A percentile compares a stretch with the other conserved stretches of the same genome.
Evolutionary conservation across 1,140 invertebrate genomes (phyloP).

Genomic region (Drosophila watanabei): DNA sequence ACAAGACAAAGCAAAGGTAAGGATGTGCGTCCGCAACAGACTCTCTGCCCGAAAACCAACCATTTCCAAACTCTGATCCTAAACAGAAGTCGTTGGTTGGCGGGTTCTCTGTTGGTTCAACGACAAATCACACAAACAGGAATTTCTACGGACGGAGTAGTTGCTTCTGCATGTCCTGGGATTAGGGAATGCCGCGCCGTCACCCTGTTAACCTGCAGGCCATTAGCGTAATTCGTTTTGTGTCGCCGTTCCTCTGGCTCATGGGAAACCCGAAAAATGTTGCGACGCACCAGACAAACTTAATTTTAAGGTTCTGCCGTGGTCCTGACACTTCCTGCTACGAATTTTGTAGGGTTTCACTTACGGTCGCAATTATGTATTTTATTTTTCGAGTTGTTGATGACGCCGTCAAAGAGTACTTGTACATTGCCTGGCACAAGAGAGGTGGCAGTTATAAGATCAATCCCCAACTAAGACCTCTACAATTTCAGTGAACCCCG

Average conservation of each 20-base stretch:
- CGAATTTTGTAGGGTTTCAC: conserved; percentile 34
- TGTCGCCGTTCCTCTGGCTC: conserved; percentile 34
- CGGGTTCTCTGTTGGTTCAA: conserved; percentile 16
- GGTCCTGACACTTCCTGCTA: conserved; percentile 56
- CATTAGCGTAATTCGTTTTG: conserved; percentile 77
- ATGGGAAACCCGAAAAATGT: conserved; percentile 63
- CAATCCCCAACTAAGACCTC: conserved; percentile 30
- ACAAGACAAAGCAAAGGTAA: conserved; percentile 34
- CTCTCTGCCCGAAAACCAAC: conserved; percentile 6
- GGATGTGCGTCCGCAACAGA: conserved; percentile 39
- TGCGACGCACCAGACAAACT: conserved; percentile 54
- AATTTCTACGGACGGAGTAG: conserved; percentile 9
- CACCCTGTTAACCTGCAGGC: conserved; percentile 71
- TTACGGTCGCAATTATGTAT: conserved; percentile 53
- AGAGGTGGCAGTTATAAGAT: conserved; percentile 1
- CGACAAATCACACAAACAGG: conserved; percentile 55
- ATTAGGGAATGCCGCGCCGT: conserved; percentile 52
- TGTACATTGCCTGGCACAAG: conserved; percentile 63
- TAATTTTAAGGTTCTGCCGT: conserved; percentile 50
- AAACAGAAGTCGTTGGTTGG: conserved; percentile 4
- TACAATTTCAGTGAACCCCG: conserved; percentile 53
- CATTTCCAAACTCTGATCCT: conserved; percentile 2
- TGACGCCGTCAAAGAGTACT: conserved; percentile 51
- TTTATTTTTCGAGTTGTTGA: conserved; percentile 45
- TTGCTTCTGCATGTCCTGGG: conserved; percentile 49